Conservation (phyloP, 2,888 invertebrate species). For the Steinernema carpocapsae region DNA sequence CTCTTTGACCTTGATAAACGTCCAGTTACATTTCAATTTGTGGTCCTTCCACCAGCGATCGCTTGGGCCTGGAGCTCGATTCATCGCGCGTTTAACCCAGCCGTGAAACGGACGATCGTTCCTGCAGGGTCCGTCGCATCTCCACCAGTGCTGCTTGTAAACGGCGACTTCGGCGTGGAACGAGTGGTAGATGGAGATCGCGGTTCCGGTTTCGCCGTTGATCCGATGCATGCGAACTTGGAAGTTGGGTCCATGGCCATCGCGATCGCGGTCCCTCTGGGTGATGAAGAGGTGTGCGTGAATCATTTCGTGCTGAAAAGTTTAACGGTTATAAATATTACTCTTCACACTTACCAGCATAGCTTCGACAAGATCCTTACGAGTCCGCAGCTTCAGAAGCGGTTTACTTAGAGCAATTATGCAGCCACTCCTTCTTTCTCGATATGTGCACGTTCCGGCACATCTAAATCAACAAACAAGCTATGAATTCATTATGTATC, state of each 20-base stretch:
- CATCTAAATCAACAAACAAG: conserved; percentile 72
- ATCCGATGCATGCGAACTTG: conserved; percentile 90
- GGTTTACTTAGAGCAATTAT: conserved; percentile 87
- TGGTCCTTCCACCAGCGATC: conserved; percentile 85
- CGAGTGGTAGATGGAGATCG: conserved; percentile 87
- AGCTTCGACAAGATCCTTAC: conserved; percentile 94
- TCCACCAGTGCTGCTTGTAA: conserved; percentile 93
- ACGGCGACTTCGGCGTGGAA: conserved; percentile 91
- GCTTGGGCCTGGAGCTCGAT: conserved; percentile 84
- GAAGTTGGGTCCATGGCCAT: conserved; percentile 88
- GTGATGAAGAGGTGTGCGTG: conserved; percentile 94
- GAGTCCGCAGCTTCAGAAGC: conserved; percentile 84
- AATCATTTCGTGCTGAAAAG: conserved; percentile 96
- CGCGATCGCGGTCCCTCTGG: conserved; percentile 80
- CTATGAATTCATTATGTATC: not conserved
- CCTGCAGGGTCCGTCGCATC: conserved; percentile 64
- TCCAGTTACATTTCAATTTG: conserved; percentile 70
- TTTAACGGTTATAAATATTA: no score
- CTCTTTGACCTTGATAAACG: conserved; percentile 61
- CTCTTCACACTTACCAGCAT: conserved; percentile 81
- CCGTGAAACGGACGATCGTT: conserved; percentile 83
- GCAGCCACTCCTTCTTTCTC: conserved; percentile 79
- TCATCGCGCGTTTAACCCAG: conserved; percentile 82
- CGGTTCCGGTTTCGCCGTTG: conserved; percentile 83
- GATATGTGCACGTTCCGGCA: conserved; percentile 81